phyloP scores from a whole-genome alignment of 2,113 vertebrate species.

The Antechinus flavipes region DNA sequence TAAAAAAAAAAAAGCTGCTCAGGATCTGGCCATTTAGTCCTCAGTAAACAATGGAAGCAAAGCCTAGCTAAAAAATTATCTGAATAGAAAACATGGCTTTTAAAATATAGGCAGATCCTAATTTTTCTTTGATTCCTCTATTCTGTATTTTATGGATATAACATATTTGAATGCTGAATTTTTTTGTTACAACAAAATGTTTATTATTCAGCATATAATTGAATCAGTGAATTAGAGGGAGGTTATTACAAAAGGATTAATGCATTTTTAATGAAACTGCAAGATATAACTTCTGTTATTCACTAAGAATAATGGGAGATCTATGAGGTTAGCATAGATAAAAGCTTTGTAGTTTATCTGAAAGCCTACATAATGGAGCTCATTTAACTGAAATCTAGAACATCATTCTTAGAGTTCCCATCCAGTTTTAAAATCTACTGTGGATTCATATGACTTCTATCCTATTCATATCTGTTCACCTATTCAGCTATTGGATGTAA shows the following conservation, averaged over 20 bases:
- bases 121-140: background rate
- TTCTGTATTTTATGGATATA: background rate
- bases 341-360: constrained; percentile 80
- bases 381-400: constrained; percentile 69
- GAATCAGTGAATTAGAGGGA: constrained; percentile 81
- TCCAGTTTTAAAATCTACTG: constrained; percentile 65
- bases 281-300: constrained; percentile 79
- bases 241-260: constrained; percentile 78
- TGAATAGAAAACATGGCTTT: background rate
- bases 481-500: constrained; percentile 59
- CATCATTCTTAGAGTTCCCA: constrained; percentile 58
- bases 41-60: background rate
- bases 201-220: constrained; percentile 77
- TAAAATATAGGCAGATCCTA: background rate
- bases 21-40: fast-evolving
- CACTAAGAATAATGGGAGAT: constrained; percentile 77
- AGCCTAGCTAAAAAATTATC: background rate
- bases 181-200: constrained; percentile 73
- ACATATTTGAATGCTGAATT: constrained; percentile 64
- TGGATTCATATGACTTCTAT: constrained; percentile 62
- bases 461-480: constrained; percentile 61
- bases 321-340: constrained; percentile 73
- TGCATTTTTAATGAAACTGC: constrained; percentile 81
- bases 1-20: background rate
- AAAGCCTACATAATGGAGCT: constrained; percentile 73